phyloP scores from a whole-genome alignment of 2,797 vertebrate genomes.

The Pseudochromis fuscus region DNA sequence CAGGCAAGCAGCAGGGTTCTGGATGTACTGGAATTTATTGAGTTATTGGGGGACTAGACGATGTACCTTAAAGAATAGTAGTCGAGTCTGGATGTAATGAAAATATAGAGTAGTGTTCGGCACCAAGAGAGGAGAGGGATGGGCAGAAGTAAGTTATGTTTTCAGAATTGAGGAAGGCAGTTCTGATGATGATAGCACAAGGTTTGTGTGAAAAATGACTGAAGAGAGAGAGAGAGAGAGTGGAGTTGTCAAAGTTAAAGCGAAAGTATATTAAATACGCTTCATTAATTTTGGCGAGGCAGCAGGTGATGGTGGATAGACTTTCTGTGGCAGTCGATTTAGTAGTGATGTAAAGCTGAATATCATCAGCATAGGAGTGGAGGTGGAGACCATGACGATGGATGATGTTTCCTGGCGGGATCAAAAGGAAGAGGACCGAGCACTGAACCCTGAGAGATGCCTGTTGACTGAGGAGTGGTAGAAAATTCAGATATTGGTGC shows the following conservation, averaged over 20 bases:
- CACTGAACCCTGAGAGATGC: conserved; percentile 1
- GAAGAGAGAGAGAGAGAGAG: background rate
- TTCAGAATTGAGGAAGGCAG: no score
- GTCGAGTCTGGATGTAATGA: background rate
- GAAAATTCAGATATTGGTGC: background rate
- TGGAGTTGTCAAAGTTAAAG: background rate
- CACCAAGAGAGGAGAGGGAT: background rate
- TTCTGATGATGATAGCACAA: background rate
- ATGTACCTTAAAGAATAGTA: conserved; percentile 8
- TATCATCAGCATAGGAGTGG: background rate
- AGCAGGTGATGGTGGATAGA: background rate
- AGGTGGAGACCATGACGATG: background rate
- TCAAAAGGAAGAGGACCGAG: conserved; percentile 8
- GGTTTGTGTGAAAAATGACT: background rate
- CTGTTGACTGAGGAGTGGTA: background rate
- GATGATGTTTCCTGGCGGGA: background rate
- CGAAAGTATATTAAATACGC: background rate
- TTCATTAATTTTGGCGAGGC: background rate
- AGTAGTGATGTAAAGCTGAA: background rate
- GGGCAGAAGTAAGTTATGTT: background rate
- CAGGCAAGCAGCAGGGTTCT: conserved; percentile 15
- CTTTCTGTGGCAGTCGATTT: background rate
- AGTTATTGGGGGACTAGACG: conserved; percentile 21
- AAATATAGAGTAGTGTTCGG: background rate
- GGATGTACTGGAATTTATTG: conserved; percentile 22